A percentile compares a stretch with the other conserved stretches of the same genome.
phyloP scores from a whole-genome alignment of 2,888 invertebrate genomes.

The Drosophila ezoana region DNA sequence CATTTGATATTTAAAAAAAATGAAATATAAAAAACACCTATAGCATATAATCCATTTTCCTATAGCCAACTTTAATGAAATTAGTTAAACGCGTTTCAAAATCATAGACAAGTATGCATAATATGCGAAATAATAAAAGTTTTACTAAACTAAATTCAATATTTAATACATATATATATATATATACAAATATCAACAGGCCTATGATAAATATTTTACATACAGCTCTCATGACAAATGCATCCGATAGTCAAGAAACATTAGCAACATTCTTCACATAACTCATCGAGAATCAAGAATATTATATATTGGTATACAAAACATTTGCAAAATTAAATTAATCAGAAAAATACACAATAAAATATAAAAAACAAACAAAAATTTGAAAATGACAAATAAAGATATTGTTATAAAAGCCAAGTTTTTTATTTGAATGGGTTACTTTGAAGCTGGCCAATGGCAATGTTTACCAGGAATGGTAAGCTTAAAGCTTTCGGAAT shows the following conservation, averaged over 20 bases:
- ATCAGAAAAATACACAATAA: conserved; percentile 37
- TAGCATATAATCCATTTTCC: conserved; percentile 66
- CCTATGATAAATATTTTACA: conserved; percentile 30
- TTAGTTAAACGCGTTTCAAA: conserved; percentile 75
- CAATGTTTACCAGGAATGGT: too few relatives aligned
- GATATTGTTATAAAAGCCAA: conserved; percentile 73
- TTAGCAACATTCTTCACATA: conserved; percentile 51
- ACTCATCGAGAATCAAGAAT: conserved; percentile 29
- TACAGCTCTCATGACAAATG: conserved; percentile 20
- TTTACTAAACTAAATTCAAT: conserved; percentile 55
- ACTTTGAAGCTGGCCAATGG: not conserved
- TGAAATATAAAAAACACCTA: conserved; percentile 41
- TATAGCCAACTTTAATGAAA: conserved; percentile 72
- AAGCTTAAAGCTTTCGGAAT: too few relatives aligned
- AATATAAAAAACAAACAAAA: conserved; percentile 25
- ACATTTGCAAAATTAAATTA: conserved; percentile 47
- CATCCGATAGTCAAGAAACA: conserved; percentile 28
- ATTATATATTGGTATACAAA: conserved; percentile 63
- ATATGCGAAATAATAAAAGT: conserved; percentile 32
- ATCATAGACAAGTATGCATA: conserved; percentile 67
- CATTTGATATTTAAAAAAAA: conserved; percentile 27
- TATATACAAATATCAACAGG: conserved; percentile 13
- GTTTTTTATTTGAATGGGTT: not conserved
- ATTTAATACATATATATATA: conserved; percentile 25
- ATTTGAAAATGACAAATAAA: conserved; percentile 64